Base-by-base conservation (phyloP, 2,888 invertebrate genomes). In the Dicyrtoma fusca region DNA sequence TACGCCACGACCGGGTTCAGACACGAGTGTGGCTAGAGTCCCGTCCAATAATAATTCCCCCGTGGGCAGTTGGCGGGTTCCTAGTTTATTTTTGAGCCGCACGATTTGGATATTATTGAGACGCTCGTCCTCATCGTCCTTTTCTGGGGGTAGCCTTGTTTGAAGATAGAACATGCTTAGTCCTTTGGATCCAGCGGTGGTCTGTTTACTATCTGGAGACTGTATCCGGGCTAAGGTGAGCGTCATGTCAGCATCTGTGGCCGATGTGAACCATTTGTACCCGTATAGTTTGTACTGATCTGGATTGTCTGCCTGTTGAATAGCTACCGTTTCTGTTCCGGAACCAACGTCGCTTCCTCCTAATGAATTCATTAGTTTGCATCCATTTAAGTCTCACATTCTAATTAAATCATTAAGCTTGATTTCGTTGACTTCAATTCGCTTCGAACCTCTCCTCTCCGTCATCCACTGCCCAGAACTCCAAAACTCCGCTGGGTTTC, bases 401-500 rank as follows among this genome's bases (percentile, higher is more conserved):
- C 8, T 34, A 34, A 19, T 42, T 25, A 47, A 61, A n/a, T 34
- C 0, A 10, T 19, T 19, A 59, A 51, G 1, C 13, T 44, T 44
- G 19, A 13, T 25, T 21, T n/a, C 23, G 34, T 19, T 6, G 25
- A 49, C n/a, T 51, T 73, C 6, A 61, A 23, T 23, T 21, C 1
- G 26, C 42, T 14, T 49, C 17, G 14, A 59, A 81, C 81, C 87
- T 76, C 82, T 81, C 75, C 85, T 83, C 78, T 88, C 87, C 0
- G 87, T 88, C 87, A 87, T 87, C 87, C 87, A 87, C 80, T 87
- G 87, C 0, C 87, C 87, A 69, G 86, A 86, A n/a, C 87, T 87
- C 87, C 87, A 87, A 77, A 87, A 87, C 45, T 81, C 75, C 3
- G 78, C 61, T 0, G 86, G 85, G 79, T 86, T 82, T 45, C 85